Base-by-base conservation (phyloP, 2,113 vertebrate species). In the Falco punctatus region DNA sequence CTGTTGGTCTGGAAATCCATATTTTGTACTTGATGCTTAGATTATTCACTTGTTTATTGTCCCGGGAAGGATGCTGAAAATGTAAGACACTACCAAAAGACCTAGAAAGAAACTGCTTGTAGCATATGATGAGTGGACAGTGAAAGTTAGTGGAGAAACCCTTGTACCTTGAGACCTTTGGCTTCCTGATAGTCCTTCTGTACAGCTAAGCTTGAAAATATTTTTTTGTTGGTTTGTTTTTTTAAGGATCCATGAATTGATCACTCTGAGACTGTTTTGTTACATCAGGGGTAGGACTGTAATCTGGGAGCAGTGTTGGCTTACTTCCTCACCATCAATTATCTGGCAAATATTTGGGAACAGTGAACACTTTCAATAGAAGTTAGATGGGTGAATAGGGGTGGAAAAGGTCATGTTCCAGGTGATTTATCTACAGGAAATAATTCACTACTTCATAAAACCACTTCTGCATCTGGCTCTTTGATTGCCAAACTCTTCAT, bases 361-460 rank as follows among this genome's bases (percentile, higher is more conserved):
- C 40, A 85, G 44, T 40, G 30, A 79, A 74, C 9, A n/a, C 57
- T 93, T 94, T 85, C 62, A 93, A n/a, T n/a, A 73, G 58, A 62
- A 42, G 32, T 82, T 77, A 22, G 70, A 64, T 38, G 27, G 24
- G 78, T 90, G 71, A 91, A 82, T 44, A 15, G 19, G n/a, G 22
- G 58, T 90, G 21, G 73, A 54, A 93, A 91, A 89, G 78, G 74
- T 88, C 49, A 46, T 32, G 64, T 90, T 81, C 49, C 74, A 94
- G 87, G 67, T 73, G 81, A 96, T 95, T 92, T 91, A 77, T 94
- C 70, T 85, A 33, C 49, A 95, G 51, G 40, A 95, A 92, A 93
- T 91, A 95, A 92, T 87, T 90, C 70, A 57, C 49, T 91, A 15
- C 73, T 90, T 85, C 4, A 0, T 72, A 84, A 94, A 91, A 75